Conservation (phyloP, 1,140 invertebrate species). For the Physella acuta region DNA sequence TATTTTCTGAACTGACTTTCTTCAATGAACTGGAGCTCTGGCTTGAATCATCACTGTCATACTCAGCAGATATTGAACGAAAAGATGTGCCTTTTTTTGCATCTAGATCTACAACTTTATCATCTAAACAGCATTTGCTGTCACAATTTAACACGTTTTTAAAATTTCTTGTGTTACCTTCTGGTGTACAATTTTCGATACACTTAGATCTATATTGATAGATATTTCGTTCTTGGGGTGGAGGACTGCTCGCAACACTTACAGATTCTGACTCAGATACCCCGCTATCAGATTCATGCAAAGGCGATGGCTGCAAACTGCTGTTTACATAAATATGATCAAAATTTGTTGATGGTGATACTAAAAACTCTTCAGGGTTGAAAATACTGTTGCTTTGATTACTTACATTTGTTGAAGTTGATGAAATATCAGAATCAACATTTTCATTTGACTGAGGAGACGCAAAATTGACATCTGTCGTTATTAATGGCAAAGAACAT, state of each 20-base stretch:
- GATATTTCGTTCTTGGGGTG: not conserved
- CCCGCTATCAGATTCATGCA: conserved; percentile 49
- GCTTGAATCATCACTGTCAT: not conserved
- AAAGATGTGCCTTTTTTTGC: not conserved
- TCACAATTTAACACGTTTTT: not conserved
- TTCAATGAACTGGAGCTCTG: not conserved
- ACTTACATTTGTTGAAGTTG: too few species aligned
- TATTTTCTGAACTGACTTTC: not conserved
- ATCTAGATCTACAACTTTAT: not conserved
- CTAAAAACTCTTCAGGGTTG: too few species aligned
- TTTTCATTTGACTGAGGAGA: too few species aligned
- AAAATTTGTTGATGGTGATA: too few species aligned
- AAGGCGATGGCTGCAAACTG: too few species aligned
- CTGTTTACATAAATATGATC: too few species aligned
- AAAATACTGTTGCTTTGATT: too few species aligned
- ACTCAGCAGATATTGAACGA: not conserved
- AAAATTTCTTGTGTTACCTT: not conserved
- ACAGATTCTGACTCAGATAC: conserved; percentile 33
- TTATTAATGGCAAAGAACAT: too few species aligned
- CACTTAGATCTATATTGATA: not conserved
- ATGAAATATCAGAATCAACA: too few species aligned
- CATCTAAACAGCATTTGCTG: not conserved
- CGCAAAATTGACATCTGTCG: too few species aligned
- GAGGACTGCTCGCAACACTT: not conserved
- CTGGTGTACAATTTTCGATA: not conserved